Conservation (phyloP, 2,888 invertebrate genomes). For the Lochmaea crataegi region DNA sequence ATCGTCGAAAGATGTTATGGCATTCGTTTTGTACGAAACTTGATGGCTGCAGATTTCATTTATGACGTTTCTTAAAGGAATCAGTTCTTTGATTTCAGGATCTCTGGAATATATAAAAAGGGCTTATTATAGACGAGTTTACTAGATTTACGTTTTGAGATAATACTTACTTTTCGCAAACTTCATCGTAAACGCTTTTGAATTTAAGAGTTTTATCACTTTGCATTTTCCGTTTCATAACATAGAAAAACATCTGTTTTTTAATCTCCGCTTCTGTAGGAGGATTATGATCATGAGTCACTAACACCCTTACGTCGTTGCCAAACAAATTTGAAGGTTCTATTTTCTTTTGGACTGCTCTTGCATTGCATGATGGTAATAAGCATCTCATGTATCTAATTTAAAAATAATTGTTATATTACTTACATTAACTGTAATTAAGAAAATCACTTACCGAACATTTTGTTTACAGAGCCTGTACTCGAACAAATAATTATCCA, state of each 20-base stretch:
- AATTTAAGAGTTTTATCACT: conserved; percentile 59
- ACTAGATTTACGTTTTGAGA: background rate
- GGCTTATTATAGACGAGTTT: background rate
- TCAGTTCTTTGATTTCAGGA: conserved; percentile 53
- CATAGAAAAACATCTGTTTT: conserved; percentile 58
- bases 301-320: conserved; percentile 48
- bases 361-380: conserved; percentile 51
- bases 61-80: conserved; percentile 58
- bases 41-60: conserved; percentile 60
- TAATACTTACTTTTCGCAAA: conserved; percentile 56
- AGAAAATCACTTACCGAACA: conserved; percentile 46
- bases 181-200: conserved; percentile 57
- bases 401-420: conserved; percentile 14
- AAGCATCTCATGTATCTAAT: conserved; percentile 56
- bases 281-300: conserved; percentile 56
- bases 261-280: conserved; percentile 51
- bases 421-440: background rate
- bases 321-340: conserved; percentile 42
- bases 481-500: conserved; percentile 58
- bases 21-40: conserved; percentile 48
- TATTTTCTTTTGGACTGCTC: conserved; percentile 50
- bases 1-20: conserved; percentile 56
- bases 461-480: conserved; percentile 55
- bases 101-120: conserved; percentile 52
- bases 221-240: conserved; percentile 59